Conservation (phyloP, 2,888 invertebrate genomes). For the Bombylius discolor region DNA sequence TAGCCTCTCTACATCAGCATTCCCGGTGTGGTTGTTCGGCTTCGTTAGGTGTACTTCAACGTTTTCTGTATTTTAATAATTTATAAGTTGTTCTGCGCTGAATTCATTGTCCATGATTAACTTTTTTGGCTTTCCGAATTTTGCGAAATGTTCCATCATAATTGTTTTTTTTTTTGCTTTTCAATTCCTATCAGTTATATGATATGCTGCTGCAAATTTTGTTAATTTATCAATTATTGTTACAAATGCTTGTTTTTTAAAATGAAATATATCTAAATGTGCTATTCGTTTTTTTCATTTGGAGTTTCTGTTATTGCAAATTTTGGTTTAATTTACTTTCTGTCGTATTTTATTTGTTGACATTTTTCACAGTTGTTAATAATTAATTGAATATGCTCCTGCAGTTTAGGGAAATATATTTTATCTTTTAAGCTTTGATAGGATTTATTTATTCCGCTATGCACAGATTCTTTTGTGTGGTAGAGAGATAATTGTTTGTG, state of each 20-base stretch:
- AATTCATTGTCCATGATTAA: slow-evolving; percentile 12
- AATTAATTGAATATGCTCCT: not conserved
- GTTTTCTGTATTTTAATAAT: too few relatives aligned
- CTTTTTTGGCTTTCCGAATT: slow-evolving; percentile 9
- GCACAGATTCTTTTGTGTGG: slow-evolving; percentile 3
- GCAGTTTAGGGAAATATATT: not conserved
- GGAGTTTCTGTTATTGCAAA: not conserved
- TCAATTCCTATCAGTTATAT: slow-evolving; percentile 12
- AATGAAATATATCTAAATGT: slow-evolving; percentile 1
- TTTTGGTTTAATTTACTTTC: not conserved
- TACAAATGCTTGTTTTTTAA: slow-evolving; percentile 7
- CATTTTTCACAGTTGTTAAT: not conserved
- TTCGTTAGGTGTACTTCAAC: too few relatives aligned
- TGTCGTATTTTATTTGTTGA: not conserved
- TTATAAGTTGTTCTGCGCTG: slow-evolving; percentile 7
- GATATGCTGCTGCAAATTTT: slow-evolving; percentile 12
- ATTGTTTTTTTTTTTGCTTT: slow-evolving; percentile 7
- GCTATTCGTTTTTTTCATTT: not conserved
- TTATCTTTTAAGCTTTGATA: slow-evolving; percentile 2
- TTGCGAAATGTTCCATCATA: slow-evolving; percentile 10
- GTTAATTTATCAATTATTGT: slow-evolving; percentile 11
- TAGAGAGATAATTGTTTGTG: not conserved
- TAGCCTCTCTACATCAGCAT: slow-evolving; percentile 4
- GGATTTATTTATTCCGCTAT: slow-evolving; percentile 6
- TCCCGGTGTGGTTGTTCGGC: too few relatives aligned